Evolutionary conservation across 1,140 invertebrate species (phyloP), one percentile per base, ranked within the genome.

Genomic region (Mycetomoellerius zeteki): DNA sequence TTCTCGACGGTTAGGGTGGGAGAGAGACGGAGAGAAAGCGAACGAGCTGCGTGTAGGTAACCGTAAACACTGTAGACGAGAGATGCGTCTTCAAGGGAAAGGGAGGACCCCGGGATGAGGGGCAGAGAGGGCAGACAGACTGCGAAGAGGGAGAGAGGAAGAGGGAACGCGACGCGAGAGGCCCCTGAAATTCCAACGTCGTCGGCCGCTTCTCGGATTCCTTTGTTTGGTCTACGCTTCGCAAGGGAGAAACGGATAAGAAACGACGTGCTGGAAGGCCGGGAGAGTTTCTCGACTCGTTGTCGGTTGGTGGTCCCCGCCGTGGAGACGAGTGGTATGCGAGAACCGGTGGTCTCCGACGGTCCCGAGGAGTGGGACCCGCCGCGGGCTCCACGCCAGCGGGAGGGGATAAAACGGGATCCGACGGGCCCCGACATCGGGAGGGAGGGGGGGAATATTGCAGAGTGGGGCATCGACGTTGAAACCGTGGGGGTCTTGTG

Each of bases 401-500:
- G 72, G 54, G 82, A 67, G 62, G 64, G 54, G 54, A 5, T 60
- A 84, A 84, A 84, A 84, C 80, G 80, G 80, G 69, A 84, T 24
- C 80, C 54, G 24, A 37, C 52, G 24, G 24, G 69, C 24, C 37
- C 19, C 65, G 37, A 60, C 69, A 37, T 58, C 64, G 65, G 27
- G 27, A n/a, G n/a, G n/a, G n/a, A 47, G 47, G 47, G 47, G 33
- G 47, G 47, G 47, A 21, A 69, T 47, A 62, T 24, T 60, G 27
- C 21, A 43, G 58, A 37, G 78, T 27, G 65, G 65, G 65, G 24
- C 78, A 67, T 52, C 50, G n/a, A 27, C 50, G 52, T 72, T 64
- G 75, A 85, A 88, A 90, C 88, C 88, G 89, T 92, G 91, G 89
- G 90, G 91, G 91, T 93, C 90, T 93, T 92, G 91, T 93, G 92